Percentiles rank a stretch among this genome's conserved stretches.
phyloP scores from a whole-genome alignment of 1,140 invertebrate species.

The Thaumetopoea pityocampa region DNA sequence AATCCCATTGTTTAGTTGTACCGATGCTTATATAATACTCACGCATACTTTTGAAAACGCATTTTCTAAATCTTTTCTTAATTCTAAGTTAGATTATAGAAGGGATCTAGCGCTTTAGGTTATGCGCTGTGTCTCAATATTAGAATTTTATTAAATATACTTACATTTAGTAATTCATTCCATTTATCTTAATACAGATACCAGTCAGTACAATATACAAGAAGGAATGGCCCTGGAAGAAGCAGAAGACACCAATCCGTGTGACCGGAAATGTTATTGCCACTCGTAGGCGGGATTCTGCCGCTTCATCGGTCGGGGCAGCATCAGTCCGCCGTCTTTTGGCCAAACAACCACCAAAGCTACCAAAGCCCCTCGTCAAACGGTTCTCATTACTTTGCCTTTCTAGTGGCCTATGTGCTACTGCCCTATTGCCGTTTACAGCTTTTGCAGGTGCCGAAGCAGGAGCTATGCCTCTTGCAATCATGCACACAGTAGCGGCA shows the following conservation, averaged over 20 bases:
- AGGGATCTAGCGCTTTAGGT: too few species aligned
- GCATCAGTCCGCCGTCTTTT: constrained; percentile 82
- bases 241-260: constrained; percentile 36
- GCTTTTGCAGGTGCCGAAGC: constrained; percentile 60
- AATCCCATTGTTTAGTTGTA: too few species aligned
- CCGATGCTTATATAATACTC: too few species aligned
- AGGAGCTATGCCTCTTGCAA: constrained; percentile 72
- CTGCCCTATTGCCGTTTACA: constrained; percentile 57
- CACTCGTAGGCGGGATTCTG: constrained; percentile 78
- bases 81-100: too few species aligned
- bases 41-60: too few species aligned
- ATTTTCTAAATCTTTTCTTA: too few species aligned
- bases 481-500: constrained; percentile 76
- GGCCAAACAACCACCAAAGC: constrained; percentile 46
- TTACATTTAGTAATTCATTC: too few species aligned
- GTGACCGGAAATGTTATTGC: constrained; percentile 32
- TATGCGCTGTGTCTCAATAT: too few species aligned
- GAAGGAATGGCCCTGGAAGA: constrained; percentile 67
- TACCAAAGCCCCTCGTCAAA: constrained; percentile 74
- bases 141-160: too few species aligned
- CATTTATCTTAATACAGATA: constrained; percentile 33
- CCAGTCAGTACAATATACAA: constrained; percentile 59
- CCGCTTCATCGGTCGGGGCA: constrained; percentile 81
- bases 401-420: constrained; percentile 71
- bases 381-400: constrained; percentile 63